Evolutionary conservation across 2,113 vertebrate species (phyloP).

Genomic region (Melierax canorus): DNA sequence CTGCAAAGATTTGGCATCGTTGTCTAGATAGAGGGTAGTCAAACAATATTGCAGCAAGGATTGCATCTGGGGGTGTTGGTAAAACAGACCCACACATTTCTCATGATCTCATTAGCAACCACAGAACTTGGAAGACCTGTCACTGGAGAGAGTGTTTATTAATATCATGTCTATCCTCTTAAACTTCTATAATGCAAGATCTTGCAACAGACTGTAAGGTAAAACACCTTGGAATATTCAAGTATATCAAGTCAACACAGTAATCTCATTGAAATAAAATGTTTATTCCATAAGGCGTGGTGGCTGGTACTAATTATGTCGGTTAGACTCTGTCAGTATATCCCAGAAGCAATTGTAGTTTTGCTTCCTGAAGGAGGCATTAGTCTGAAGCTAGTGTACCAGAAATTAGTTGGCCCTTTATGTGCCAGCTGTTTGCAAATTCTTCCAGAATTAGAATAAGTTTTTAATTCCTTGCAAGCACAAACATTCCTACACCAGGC

Average conservation of each 20-base stretch:
- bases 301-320: neutral
- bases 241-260: neutral
- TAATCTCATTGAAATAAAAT: neutral
- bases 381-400: neutral
- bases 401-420: neutral
- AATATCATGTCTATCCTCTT: neutral
- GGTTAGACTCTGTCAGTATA: neutral
- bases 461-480: neutral
- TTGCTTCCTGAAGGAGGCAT: neutral
- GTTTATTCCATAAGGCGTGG: neutral
- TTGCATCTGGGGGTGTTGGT: neutral
- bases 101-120: slow-evolving; percentile 16
- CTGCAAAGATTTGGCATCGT: neutral
- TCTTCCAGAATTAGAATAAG: neutral
- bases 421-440: neutral
- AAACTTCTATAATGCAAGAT: neutral
- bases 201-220: neutral
- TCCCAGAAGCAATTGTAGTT: neutral
- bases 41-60: neutral
- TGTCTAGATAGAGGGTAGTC: neutral
- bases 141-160: neutral
- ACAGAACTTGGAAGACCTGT: neutral
- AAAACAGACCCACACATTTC: slow-evolving; percentile 19
- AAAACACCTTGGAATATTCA: neutral
- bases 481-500: neutral